Evolutionary conservation across 2,888 invertebrate genomes (phyloP), one percentile per base, ranked within the genome.

Genomic region (Conus canariensis): DNA sequence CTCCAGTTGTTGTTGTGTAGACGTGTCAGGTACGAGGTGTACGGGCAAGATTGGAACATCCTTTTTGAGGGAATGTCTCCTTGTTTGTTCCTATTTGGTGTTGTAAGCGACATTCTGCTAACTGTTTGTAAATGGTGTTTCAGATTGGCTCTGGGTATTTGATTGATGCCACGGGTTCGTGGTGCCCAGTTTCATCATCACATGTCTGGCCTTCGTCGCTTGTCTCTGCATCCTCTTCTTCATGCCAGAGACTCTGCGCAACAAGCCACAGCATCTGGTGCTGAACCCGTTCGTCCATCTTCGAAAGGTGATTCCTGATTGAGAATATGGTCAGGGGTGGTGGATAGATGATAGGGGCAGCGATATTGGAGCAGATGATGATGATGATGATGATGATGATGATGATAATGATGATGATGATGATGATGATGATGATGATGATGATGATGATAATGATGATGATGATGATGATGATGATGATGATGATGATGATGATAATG

Each of bases 121-220:
- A 64, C 64, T 45, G 45, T 45, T 0, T 4, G 16, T 64, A 3
- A 16, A 1, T 64, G 64, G 64, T 64, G 12, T 85, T 83, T 45
- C 88, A 91, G 91, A 74, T 91, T 64, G 90, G 74, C n/a, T 58
- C 89, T 1, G 91, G 91, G 25, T 91, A 77, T 30, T 56, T 91
- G 80, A 91, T 91, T 14, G 56, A 85, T 19, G 85, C 22, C 0
- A 25, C 58, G 90, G 90, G 9, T 91, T 85, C 90, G 25, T 83
- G 22, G 70, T 70, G 22, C 91, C 90, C 16, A 70, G 25, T 1
- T 1, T 90, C 58, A 2, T 89, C 16, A 22, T 59, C 30, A 12
- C 9, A 25, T 56, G 85, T 59, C 59, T 90, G 25, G 14, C 87
- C 59, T 16, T 87, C 56, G 0, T 91, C 16, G 83, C 88, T n/a